phyloP scores from a whole-genome alignment of 2,797 vertebrate species.

The Choloepus didactylus region DNA sequence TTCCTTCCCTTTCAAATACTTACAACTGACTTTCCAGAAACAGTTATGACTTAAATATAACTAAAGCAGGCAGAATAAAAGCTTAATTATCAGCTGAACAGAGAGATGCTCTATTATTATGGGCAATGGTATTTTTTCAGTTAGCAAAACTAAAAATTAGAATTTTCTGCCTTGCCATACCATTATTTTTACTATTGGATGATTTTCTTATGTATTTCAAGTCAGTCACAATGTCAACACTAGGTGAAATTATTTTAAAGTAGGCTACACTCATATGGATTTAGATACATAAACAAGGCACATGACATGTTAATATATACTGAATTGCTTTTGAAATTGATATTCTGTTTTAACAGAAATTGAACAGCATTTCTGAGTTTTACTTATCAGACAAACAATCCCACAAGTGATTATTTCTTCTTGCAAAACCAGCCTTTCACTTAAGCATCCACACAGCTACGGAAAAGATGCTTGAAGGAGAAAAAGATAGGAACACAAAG shows the following conservation, averaged over 20 bases:
- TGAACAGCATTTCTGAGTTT: not conserved
- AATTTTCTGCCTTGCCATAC: not conserved
- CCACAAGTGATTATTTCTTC: constrained; percentile 41
- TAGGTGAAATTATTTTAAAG: constrained; percentile 25
- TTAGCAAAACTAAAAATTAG: constrained; percentile 46
- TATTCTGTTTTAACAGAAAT: not conserved
- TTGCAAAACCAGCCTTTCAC: constrained; percentile 1
- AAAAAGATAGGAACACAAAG: not conserved
- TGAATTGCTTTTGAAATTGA: not conserved
- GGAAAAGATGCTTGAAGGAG: not conserved
- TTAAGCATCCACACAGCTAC: not conserved
- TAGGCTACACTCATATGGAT: not conserved
- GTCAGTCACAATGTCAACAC: constrained; percentile 26
- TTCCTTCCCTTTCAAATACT: constrained; percentile 62
- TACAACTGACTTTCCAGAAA: constrained; percentile 8
- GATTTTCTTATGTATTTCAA: constrained; percentile 42
- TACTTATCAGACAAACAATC: constrained; percentile 40
- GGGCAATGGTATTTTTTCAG: not conserved
- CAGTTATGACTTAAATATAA: not conserved
- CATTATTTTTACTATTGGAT: not conserved
- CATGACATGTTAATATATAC: not conserved
- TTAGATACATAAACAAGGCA: constrained; percentile 32
- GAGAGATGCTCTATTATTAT: constrained; percentile 18
- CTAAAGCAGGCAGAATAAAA: not conserved
- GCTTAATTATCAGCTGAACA: not conserved